Percentiles rank a stretch among this genome's conserved stretches.
Conservation (phyloP, 2,113 vertebrate genomes). For the Hippocampus barbouri region DNA sequence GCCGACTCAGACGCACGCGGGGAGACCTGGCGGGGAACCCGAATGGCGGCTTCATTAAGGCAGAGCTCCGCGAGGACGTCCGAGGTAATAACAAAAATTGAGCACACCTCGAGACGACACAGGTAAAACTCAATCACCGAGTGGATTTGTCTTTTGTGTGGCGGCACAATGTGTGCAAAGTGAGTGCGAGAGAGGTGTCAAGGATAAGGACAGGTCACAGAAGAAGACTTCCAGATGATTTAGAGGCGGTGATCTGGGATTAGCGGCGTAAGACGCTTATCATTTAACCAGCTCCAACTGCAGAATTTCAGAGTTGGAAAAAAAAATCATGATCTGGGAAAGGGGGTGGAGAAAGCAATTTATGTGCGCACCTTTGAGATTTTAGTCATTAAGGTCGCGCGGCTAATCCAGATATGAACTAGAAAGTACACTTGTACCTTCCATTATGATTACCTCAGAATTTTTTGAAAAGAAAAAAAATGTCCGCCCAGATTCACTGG, state of each 20-base stretch:
- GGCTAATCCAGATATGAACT: neutral
- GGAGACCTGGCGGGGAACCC: conserved; percentile 26
- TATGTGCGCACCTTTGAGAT: neutral
- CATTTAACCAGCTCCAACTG: conserved; percentile 5
- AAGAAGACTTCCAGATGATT: conserved; percentile 11
- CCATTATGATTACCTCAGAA: too few relatives aligned
- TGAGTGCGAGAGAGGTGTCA: neutral
- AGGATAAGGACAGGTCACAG: neutral
- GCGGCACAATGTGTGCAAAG: neutral
- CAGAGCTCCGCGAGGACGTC: conserved; percentile 46
- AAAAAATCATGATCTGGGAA: neutral
- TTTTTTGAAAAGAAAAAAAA: too few relatives aligned
- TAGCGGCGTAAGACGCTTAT: conserved; percentile 19
- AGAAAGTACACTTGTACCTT: neutral
- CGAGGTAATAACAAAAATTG: neutral
- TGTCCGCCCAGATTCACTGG: too few relatives aligned
- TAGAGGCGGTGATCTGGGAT: conserved; percentile 17
- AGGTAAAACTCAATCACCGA: neutral
- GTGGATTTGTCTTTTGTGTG: neutral
- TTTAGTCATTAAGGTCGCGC: neutral
- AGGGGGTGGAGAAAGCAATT: conserved; percentile 13
- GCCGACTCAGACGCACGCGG: conserved; percentile 21
- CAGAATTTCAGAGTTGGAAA: conserved; percentile 8
- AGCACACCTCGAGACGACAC: neutral
- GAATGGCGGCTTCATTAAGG: conserved; percentile 56